A percentile compares a stretch with the other conserved stretches of the same genome.
phyloP scores from a whole-genome alignment of 2,888 invertebrate species.

The Melanargia galathea region DNA sequence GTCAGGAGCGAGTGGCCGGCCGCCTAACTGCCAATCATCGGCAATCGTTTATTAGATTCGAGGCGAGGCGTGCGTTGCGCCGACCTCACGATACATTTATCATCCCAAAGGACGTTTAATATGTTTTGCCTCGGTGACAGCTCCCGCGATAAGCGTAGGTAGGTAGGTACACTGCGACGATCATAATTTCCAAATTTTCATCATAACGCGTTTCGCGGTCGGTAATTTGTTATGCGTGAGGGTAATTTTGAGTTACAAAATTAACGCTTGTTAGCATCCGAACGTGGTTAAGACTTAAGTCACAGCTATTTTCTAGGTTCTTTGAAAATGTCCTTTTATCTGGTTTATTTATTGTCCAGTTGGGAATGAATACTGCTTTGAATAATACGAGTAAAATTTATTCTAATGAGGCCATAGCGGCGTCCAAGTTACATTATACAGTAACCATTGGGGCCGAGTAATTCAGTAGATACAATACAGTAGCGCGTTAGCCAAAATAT shows the following conservation, averaged over 20 bases:
- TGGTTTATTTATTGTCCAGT: constrained; percentile 14
- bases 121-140: constrained; percentile 74
- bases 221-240: constrained; percentile 40
- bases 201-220: constrained; percentile 31
- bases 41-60: constrained; percentile 74
- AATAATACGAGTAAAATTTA: constrained; percentile 6
- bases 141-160: constrained; percentile 55
- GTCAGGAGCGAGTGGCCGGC: constrained; percentile 40
- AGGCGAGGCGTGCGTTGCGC: constrained; percentile 53
- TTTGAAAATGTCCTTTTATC: constrained; percentile 20
- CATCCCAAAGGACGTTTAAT: constrained; percentile 76
- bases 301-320: constrained; percentile 26
- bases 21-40: constrained; percentile 70
- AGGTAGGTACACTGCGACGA: constrained; percentile 40
- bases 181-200: constrained; percentile 43
- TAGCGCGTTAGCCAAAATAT: constrained; percentile 7
- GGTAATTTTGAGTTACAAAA: constrained; percentile 36
- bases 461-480: neutral
- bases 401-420: constrained; percentile 11
- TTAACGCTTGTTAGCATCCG: constrained; percentile 25
- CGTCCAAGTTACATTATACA: constrained; percentile 9
- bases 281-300: constrained; percentile 25
- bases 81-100: constrained; percentile 71
- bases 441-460: neutral
- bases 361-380: constrained; percentile 2